These are phyloP conservation scores for Lycia hirtaria DNA, from an alignment of 2,888 invertebrate genomes.

Conservation along the genomic window DNA sequence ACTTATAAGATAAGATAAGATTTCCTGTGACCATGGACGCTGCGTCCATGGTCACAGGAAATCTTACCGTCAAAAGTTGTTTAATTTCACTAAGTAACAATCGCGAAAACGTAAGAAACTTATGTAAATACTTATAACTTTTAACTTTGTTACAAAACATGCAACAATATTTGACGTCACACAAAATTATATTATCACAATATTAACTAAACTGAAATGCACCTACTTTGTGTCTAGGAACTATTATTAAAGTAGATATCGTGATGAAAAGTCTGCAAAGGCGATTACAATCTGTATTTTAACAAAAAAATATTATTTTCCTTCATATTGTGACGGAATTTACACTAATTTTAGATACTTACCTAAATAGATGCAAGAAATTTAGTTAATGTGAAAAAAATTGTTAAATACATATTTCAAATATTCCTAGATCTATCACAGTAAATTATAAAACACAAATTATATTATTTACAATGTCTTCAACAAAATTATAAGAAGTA, in stretches of 20 bases:
- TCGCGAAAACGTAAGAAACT: too few relatives aligned
- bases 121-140: constrained; percentile 16
- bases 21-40: too few relatives aligned
- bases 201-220: constrained; percentile 68
- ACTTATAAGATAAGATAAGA: too few relatives aligned
- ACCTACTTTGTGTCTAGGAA: constrained; percentile 78
- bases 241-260: constrained; percentile 48
- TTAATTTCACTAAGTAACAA: too few relatives aligned
- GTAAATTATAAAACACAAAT: constrained; percentile 80
- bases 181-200: constrained; percentile 47
- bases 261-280: background rate
- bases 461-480: constrained; percentile 33
- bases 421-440: constrained; percentile 82
- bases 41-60: too few relatives aligned
- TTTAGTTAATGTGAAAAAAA: too few relatives aligned
- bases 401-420: constrained; percentile 30
- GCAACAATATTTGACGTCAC: constrained; percentile 52
- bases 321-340: too few relatives aligned
- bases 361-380: background rate
- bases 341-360: too few relatives aligned
- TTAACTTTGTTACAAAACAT: constrained; percentile 35
- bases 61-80: too few relatives aligned
- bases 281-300: background rate
- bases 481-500: constrained; percentile 9
- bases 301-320: too few relatives aligned